Evolutionary conservation across 1,140 invertebrate species (phyloP), one percentile per base, ranked within the genome.

Genomic region (Bombyx mandarina): DNA sequence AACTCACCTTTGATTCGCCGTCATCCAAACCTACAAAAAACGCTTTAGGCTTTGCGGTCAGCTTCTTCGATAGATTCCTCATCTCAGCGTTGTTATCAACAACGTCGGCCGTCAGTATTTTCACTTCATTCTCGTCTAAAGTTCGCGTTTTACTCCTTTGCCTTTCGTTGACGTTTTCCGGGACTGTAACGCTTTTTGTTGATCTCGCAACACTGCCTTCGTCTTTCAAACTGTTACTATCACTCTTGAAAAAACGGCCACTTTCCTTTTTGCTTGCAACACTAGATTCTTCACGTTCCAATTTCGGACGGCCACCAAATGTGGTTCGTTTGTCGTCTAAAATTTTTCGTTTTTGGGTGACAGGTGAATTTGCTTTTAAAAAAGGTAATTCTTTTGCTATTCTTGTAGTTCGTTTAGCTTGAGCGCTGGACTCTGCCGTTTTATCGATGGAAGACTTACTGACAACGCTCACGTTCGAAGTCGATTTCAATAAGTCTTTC

Each of bases 311-410:
- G 12, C 7, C 22, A 12, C 10, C 43, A 6, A 45, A 4, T 54
- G 12, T 45, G 26, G 7, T 7, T 7, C 9, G 8, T 3, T 22
- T 18, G 7, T 45, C 12, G 3, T 62, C 62, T 18, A 57, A 60
- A 61, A 68, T 62, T 7, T 77, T 35, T 65, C 73, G 81, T 45
- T 70, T 71, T 67, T 77, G 80, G 6, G 57, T 62, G 22, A 72
- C 63, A 9, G 86, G 87, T 8, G 87, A 89, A 67, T 83, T 88
- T 0, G 84, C 75, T 26, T 79, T 85, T 0, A 88, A 49, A 58
- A 18, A 61, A 50, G 57, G 69, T 55, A 66, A 60, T 53, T 61
- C 63, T 71, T 65, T 76, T 12, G 46, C 43, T 2, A 35, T 8
- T 22, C 45, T 45, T 43, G 26, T 22, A 42, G 47, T 56, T 42